phyloP scores from a whole-genome alignment of 2,888 invertebrate species.

The Troides helena region DNA sequence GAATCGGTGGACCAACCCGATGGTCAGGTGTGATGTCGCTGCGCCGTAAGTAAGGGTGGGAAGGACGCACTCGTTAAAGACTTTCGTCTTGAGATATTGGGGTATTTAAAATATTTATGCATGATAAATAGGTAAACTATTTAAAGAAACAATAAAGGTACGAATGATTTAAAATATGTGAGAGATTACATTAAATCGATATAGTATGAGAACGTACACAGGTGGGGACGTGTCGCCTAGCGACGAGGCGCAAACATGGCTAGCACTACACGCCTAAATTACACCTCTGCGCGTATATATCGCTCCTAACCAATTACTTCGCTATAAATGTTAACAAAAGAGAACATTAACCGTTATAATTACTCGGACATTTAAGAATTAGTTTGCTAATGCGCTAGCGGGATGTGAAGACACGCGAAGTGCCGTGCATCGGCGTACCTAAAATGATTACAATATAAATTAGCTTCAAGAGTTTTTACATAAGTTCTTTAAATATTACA shows the following conservation, averaged over 20 bases:
- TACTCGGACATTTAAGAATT: slow-evolving; percentile 54
- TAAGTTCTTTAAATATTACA: too few species aligned
- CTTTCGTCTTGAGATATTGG: too few species aligned
- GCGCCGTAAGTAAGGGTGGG: too few species aligned
- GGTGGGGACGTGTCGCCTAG: slow-evolving; percentile 60
- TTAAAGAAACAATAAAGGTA: slow-evolving; percentile 12
- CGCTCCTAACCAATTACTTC: slow-evolving; percentile 18
- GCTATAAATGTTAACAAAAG: slow-evolving; percentile 12
- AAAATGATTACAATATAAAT: slow-evolving; percentile 30
- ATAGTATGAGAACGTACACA: slow-evolving; percentile 52
- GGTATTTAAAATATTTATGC: too few species aligned
- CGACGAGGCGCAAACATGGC: slow-evolving; percentile 58
- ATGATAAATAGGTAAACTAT: neutral
- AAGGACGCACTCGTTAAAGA: too few species aligned
- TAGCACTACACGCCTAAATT: slow-evolving; percentile 43
- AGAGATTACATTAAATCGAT: slow-evolving; percentile 53
- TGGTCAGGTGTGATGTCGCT: too few species aligned
- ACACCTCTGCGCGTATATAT: slow-evolving; percentile 1
- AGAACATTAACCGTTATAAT: slow-evolving; percentile 40
- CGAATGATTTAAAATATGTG: slow-evolving; percentile 22
- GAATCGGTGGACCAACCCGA: too few species aligned
- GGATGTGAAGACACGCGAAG: slow-evolving; percentile 50
- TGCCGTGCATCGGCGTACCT: slow-evolving; percentile 44
- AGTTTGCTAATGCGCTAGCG: slow-evolving; percentile 51
- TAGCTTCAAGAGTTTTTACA: too few species aligned